Evolutionary conservation across 2,113 vertebrate genomes (phyloP).

Genomic region (Pimephales promelas): DNA sequence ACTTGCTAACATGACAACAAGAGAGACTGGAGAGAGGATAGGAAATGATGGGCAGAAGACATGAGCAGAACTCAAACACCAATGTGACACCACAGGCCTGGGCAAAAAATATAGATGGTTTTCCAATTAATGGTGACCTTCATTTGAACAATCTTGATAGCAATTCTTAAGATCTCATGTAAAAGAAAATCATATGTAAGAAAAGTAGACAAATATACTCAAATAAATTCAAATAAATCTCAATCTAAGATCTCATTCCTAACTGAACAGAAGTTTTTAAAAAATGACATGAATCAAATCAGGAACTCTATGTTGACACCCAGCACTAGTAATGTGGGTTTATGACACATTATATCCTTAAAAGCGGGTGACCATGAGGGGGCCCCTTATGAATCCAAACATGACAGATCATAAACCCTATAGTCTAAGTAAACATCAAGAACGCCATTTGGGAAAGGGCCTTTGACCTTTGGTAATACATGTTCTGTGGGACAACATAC

Average conservation of each 20-base stretch:
- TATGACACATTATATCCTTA: neutral
- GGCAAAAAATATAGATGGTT: neutral
- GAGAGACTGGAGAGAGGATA: neutral
- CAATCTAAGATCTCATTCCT: neutral
- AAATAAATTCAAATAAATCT: neutral
- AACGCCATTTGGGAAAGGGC: neutral
- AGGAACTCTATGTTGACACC: too few species aligned
- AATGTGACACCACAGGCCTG: neutral
- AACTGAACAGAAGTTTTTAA: neutral
- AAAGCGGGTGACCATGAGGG: neutral
- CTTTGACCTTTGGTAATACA: neutral
- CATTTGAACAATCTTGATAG: neutral
- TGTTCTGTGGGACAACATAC: neutral
- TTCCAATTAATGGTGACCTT: neutral
- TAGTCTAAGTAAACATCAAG: neutral
- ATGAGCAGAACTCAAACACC: neutral
- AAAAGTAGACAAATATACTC: too few species aligned
- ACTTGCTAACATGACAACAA: neutral
- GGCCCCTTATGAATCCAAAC: neutral
- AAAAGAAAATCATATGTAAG: too few species aligned
- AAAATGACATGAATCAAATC: neutral
- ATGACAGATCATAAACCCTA: neutral
- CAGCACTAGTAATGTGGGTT: too few species aligned
- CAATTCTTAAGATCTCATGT: neutral
- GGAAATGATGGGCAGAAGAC: constrained; percentile 18